A percentile compares a stretch with the other conserved stretches of the same genome.
Conservation (phyloP, 1,140 invertebrate species). For the Medauroidea extradentata region DNA sequence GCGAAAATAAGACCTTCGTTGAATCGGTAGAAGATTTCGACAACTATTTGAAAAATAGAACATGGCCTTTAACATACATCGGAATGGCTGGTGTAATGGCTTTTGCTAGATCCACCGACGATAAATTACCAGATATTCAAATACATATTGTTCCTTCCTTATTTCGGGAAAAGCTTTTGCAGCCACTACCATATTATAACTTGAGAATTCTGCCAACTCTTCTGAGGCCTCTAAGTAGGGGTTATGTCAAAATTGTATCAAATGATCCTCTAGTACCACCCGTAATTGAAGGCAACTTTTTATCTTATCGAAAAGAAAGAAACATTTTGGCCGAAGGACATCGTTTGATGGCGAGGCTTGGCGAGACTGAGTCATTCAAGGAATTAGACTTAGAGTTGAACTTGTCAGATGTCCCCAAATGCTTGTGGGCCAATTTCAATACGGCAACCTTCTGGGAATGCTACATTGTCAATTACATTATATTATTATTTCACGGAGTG, state of each 20-base stretch:
- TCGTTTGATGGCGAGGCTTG: background rate
- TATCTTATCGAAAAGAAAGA: background rate
- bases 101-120: too few species aligned
- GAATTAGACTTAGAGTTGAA: slow-evolving; percentile 23
- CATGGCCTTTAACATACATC: too few species aligned
- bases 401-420: slow-evolving; percentile 21
- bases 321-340: too few species aligned
- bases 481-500: slow-evolving; percentile 40
- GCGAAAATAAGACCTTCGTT: too few species aligned
- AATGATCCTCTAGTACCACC: background rate
- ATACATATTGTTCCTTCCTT: too few species aligned
- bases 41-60: too few species aligned
- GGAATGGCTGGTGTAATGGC: too few species aligned
- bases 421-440: slow-evolving; percentile 16
- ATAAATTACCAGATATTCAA: too few species aligned
- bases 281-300: background rate
- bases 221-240: background rate
- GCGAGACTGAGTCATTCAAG: slow-evolving; percentile 29
- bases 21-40: too few species aligned
- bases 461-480: slow-evolving; percentile 20
- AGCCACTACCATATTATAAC: too few species aligned
- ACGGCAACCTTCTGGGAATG: slow-evolving; percentile 11
- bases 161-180: too few species aligned
- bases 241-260: background rate
- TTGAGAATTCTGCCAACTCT: too few species aligned